Evolutionary conservation across 92 coral and sea anemone species (phyloP), one percentile per base, ranked within the genome.

Genomic region (Blastomussa wellsi): DNA sequence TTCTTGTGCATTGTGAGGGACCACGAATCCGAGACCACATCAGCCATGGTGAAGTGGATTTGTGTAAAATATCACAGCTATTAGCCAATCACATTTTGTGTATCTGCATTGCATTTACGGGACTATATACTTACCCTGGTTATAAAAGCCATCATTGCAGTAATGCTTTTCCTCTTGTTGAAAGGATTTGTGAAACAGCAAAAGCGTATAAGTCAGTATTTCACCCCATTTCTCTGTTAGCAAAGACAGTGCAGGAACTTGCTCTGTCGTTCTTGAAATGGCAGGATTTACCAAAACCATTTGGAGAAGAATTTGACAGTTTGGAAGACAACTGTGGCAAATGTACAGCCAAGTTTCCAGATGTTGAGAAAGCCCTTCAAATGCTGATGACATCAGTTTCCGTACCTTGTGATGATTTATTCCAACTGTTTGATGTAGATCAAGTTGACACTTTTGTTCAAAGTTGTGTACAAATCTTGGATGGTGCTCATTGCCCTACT

Each of bases 21-120:
- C 98, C 98, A 68, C 82, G 98, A 57, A 69, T 94, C 9, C 86
- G 98, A 66, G 98, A 96, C 74, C 96, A 87, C 76, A 69, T 96
- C 55, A 94, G 98, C 55, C 98, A 96, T 86, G 98, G 98, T 33
- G 98, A 96, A 83, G 88, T 92, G 53, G 82, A 92, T 55, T 80
- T 94, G 65, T 20, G 16, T 32, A 31, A 74, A 24, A 72, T 96
- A 39, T 88, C 98, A 36, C 82, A 84, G 77, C 88, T 83, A 51
- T 77, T 86, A 9, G 95, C 98, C 53, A 92, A 89, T 75, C 98
- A 96, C 49, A 62, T 96, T 44, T 62, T 96, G 49, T 91, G 95
- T 72, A 81, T 96, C 22, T 87, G 96, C 84, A 78, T 88, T 29
- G 96, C 91, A n/a, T 94, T 96, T 59, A 89, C 92, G 22, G 79